Evolutionary conservation across 2,113 vertebrate species (phyloP).

Genomic region (Urocitellus parryii): DNA sequence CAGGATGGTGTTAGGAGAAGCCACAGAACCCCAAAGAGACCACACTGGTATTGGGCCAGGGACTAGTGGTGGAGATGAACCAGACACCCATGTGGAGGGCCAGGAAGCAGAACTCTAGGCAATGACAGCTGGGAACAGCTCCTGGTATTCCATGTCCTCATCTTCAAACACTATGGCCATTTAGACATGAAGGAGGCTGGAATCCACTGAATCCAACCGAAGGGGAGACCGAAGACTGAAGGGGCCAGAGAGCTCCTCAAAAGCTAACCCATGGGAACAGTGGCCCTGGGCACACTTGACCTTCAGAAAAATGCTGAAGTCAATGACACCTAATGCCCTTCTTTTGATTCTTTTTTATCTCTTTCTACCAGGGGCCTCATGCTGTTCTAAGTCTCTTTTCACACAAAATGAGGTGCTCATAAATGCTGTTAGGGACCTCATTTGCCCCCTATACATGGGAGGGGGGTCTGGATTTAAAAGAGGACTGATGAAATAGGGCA

Average conservation of each 20-base stretch:
- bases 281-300: neutral
- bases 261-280: neutral
- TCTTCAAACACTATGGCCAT: neutral
- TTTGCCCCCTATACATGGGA: neutral
- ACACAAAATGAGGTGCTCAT: neutral
- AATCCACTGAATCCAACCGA: neutral
- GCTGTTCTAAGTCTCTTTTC: neutral
- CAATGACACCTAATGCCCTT: neutral
- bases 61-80: neutral
- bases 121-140: neutral
- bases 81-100: neutral
- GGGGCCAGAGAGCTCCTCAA: neutral
- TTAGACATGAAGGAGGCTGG: neutral
- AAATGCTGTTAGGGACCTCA: neutral
- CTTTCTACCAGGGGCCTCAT: neutral
- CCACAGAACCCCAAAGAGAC: neutral
- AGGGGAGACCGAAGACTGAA: neutral
- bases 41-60: neutral
- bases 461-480: neutral
- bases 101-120: neutral
- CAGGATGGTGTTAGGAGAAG: neutral
- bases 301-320: neutral
- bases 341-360: neutral
- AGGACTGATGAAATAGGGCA: neutral
- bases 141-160: neutral